Conservation (phyloP, 1,140 invertebrate genomes). For the Drosophila fuyamai region DNA sequence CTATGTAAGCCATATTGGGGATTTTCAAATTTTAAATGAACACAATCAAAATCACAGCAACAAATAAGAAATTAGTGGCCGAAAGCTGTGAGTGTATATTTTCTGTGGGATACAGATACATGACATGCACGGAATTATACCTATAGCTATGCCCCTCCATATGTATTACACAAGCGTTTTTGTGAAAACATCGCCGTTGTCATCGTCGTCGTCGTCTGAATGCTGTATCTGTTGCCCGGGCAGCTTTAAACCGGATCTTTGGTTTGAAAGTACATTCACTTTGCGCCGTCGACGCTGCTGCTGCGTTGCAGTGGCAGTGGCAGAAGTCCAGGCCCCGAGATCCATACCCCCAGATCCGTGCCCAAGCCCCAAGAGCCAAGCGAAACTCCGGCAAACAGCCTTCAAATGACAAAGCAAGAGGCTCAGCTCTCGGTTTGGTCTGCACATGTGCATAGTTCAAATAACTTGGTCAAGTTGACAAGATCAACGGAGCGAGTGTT, state of each 20-base stretch:
- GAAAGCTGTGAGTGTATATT: constrained; percentile 34
- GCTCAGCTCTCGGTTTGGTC: constrained; percentile 44
- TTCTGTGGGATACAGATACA: constrained; percentile 15
- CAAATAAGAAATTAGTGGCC: constrained; percentile 49
- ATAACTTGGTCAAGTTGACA: constrained; percentile 83
- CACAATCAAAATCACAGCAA: constrained; percentile 30
- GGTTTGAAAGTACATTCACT: constrained; percentile 83
- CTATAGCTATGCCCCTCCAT: constrained; percentile 46
- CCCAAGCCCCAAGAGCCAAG: constrained; percentile 12
- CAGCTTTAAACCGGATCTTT: constrained; percentile 81
- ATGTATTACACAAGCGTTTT: constrained; percentile 79
- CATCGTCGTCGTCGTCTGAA: constrained; percentile 48
- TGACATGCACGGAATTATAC: constrained; percentile 12
- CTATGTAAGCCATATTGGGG: constrained; percentile 37
- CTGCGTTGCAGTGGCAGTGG: constrained; percentile 12
- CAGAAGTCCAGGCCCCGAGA: constrained; percentile 32
- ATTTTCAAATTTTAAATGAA: constrained; percentile 25
- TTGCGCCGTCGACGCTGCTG: constrained; percentile 57
- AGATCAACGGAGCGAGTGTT: constrained; percentile 76
- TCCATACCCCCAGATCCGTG: constrained; percentile 18
- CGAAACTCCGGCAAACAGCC: constrained; percentile 65
- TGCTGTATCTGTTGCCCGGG: constrained; percentile 66
- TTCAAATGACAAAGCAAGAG: constrained; percentile 71
- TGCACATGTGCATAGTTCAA: constrained; percentile 82
- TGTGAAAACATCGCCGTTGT: constrained; percentile 71